Evolutionary conservation across 2,797 vertebrate genomes (phyloP).

Genomic region (Dermochelys coriacea): DNA sequence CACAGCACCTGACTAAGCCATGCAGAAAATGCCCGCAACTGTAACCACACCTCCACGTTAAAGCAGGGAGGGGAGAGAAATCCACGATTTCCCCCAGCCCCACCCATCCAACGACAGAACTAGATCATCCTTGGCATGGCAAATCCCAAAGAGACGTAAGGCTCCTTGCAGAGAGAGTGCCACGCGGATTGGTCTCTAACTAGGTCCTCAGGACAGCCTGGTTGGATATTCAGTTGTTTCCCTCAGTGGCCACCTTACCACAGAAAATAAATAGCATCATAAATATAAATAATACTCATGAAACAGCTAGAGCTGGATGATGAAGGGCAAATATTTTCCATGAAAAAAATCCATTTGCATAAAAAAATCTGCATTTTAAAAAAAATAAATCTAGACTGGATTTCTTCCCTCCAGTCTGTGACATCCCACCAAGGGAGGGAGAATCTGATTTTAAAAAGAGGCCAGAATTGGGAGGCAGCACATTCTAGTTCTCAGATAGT

Average conservation of each 20-base stretch:
- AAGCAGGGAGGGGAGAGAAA: background rate
- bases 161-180: background rate
- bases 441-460: background rate
- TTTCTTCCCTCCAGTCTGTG: background rate
- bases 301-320: background rate
- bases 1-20: slow-evolving; percentile 38
- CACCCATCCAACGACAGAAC: background rate
- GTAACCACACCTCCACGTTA: slow-evolving; percentile 7
- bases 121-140: background rate
- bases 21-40: background rate
- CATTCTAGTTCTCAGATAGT: background rate
- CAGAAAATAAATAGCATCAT: no score
- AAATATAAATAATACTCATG: background rate
- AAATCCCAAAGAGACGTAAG: background rate
- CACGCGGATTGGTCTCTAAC: background rate
- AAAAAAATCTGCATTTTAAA: background rate
- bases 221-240: background rate
- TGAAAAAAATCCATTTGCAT: background rate
- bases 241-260: no score
- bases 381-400: background rate
- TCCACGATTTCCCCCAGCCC: background rate
- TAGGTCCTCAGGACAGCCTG: background rate
- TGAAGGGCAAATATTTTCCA: background rate
- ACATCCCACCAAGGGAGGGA: background rate
- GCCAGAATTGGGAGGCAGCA: background rate